phyloP scores from a whole-genome alignment of 2,113 vertebrate species.

The Phalacrocorax carbo region DNA sequence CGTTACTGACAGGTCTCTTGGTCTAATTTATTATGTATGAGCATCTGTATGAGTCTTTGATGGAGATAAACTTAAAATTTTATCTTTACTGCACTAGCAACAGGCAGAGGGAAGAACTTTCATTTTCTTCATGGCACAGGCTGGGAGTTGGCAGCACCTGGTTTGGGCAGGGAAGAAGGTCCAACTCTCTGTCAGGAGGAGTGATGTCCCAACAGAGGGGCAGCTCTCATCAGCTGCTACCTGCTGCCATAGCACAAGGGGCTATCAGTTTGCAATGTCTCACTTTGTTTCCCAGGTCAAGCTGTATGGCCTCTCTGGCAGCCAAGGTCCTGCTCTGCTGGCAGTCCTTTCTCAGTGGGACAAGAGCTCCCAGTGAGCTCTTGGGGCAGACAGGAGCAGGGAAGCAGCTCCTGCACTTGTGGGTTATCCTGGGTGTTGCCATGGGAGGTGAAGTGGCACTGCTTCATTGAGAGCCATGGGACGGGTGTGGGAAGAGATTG shows the following conservation, averaged over 20 bases:
- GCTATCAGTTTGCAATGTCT: background rate
- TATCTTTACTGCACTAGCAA: background rate
- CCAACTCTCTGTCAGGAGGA: background rate
- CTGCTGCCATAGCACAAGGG: background rate
- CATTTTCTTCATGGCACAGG: background rate
- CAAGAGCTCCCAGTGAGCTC: background rate
- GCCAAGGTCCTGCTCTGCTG: background rate
- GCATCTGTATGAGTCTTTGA: background rate
- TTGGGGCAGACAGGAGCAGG: background rate
- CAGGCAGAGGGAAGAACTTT: background rate
- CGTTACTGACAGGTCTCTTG: background rate
- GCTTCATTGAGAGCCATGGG: background rate
- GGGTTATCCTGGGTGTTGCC: background rate
- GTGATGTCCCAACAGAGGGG: fast-evolving
- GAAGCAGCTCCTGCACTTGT: background rate
- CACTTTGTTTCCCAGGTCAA: background rate
- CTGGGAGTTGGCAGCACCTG: background rate
- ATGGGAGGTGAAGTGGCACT: background rate
- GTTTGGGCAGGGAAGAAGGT: background rate
- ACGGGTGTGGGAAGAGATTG: background rate
- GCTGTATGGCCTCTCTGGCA: fast-evolving
- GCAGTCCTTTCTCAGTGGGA: background rate
- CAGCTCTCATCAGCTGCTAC: background rate
- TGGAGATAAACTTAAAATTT: background rate
- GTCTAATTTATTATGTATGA: background rate